Base-by-base conservation (phyloP, 2,888 invertebrate species). In the Drosophila monieri region DNA sequence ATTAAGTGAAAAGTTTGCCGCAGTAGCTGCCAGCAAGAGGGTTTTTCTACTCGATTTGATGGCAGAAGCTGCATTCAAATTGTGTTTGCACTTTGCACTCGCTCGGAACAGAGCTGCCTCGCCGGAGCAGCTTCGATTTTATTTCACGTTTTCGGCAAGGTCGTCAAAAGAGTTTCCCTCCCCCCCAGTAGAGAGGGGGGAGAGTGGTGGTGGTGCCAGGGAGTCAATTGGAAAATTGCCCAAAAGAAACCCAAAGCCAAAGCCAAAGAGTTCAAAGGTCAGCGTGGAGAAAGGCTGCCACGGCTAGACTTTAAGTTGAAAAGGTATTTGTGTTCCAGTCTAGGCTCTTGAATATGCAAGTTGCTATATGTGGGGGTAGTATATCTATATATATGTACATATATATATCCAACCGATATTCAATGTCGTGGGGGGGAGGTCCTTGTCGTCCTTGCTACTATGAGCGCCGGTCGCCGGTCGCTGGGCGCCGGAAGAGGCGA, bases 1-100 rank as follows among this genome's bases (percentile, higher is more conserved):
- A 83, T 83, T 83, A 83, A 83, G 78, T 78, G 86, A 84, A 83
- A 83, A 83, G 54, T 80, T 83, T 71, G 4, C 21, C 46, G 30
- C 21, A 18, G 39, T 49, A 51, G 51, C 30, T 44, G 30, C 46
- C 18, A 23, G 46, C 44, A 39, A 35, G 43, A 73, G 49, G 10
- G 14, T 68, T 72, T 77, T 81, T 81, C 80, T 73, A 77, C 59
- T 81, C 80, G 80, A 81, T 81, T 81, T 77, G 73, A 70, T 76
- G 80, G 68, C 77, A 62, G 78, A 62, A 66, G 67, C 61, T 67
- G 67, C 73, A 58, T 76, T 58, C 65, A 56, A 85, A 77, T 80
- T 80, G 69, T 85, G 77, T 81, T 85, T 81, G 80, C 80, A 83
- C 69, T 81, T 85, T 81, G 80, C 86, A 83, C 69, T 81, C 72